Conservation (phyloP, 2,888 invertebrate genomes). For the Tyria jacobaeae region DNA sequence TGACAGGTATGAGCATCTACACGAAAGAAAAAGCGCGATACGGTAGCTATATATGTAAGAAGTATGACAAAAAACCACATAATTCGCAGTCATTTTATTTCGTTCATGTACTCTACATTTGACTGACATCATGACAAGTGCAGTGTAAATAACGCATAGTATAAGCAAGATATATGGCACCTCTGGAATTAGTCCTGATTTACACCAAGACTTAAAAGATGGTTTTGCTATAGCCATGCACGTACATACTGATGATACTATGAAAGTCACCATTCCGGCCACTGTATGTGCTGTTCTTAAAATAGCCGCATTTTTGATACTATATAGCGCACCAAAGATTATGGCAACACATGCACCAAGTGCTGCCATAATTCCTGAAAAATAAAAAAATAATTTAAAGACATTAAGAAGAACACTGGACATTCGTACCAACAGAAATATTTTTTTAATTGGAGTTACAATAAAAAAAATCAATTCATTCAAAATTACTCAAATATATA, state of each 20-base stretch:
- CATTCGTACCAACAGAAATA: no score
- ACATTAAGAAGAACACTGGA: no score
- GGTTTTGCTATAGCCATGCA: constrained; percentile 3
- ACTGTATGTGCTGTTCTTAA: background rate
- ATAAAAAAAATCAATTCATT: no score
- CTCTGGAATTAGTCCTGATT: background rate
- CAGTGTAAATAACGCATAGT: background rate
- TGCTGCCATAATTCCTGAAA: constrained; percentile 4
- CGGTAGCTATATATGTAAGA: no score
- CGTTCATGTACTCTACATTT: constrained; percentile 29
- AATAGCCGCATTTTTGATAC: background rate
- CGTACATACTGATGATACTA: constrained; percentile 1
- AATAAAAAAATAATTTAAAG: background rate
- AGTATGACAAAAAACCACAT: background rate
- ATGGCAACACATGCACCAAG: background rate
- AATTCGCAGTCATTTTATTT: background rate
- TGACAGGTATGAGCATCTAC: no score
- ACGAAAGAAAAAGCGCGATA: no score
- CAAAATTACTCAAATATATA: no score
- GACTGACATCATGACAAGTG: constrained; percentile 33
- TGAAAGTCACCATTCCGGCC: background rate
- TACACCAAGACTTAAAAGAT: constrained; percentile 7
- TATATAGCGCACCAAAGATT: background rate
- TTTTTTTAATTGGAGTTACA: no score
- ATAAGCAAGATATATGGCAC: constrained; percentile 2